Conservation (phyloP, 2,113 vertebrate genomes). For the Neopipo cinnamomea region DNA sequence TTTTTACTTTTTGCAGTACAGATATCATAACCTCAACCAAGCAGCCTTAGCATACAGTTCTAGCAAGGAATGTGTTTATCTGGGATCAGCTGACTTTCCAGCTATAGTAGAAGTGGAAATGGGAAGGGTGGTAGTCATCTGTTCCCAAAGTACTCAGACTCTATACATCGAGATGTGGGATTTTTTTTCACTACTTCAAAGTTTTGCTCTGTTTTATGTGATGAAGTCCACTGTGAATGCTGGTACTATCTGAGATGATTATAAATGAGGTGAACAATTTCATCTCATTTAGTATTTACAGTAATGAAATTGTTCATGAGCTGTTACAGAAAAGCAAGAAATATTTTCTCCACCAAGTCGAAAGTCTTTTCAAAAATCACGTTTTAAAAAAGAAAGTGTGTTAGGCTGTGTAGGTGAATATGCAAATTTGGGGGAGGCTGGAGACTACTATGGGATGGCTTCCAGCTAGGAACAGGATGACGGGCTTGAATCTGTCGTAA, state of each 20-base stretch:
- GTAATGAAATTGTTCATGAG: not conserved
- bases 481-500: rapidly evolving
- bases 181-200: not conserved
- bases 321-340: not conserved
- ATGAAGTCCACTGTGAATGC: not conserved
- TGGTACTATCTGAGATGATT: not conserved
- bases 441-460: not conserved
- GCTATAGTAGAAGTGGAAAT: not conserved
- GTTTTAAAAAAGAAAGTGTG: not conserved
- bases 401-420: not conserved
- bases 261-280: not conserved
- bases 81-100: not conserved
- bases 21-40: not conserved
- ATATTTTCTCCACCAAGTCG: not conserved
- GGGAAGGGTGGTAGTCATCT: not conserved
- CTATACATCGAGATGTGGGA: not conserved
- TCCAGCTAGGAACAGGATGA: not conserved
- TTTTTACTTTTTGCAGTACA: not conserved
- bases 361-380: not conserved
- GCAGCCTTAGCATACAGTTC: not conserved
- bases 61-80: not conserved
- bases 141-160: not conserved
- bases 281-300: not conserved
- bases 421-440: not conserved
- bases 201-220: not conserved